Conservation (phyloP, 2,888 invertebrate genomes). For the Rotaria sp. region DNA sequence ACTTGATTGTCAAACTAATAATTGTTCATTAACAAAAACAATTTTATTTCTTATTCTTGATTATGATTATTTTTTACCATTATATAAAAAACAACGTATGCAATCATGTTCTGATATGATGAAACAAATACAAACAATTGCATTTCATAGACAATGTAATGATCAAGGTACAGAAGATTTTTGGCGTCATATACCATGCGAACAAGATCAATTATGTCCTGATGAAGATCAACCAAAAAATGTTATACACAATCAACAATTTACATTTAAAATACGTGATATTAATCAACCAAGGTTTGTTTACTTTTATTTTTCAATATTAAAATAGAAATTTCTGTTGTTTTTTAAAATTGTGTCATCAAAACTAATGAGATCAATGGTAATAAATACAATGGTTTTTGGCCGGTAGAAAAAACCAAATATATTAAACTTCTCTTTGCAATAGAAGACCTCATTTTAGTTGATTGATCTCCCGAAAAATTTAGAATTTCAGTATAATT, state of each 20-base stretch:
- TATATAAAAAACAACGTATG: neutral
- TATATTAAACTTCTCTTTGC: too few species aligned
- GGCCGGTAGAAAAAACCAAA: too few species aligned
- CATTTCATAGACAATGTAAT: conserved; percentile 77
- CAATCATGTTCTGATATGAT: conserved; percentile 72
- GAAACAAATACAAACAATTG: conserved; percentile 69
- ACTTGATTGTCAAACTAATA: conserved; percentile 52
- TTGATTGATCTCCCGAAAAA: too few species aligned
- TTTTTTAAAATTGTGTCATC: too few species aligned
- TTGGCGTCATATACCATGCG: conserved; percentile 77
- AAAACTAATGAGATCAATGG: too few species aligned
- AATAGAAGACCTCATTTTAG: too few species aligned
- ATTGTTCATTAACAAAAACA: neutral
- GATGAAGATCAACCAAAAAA: conserved; percentile 79
- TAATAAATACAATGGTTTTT: too few species aligned
- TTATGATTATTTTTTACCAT: neutral
- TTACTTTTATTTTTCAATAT: neutral
- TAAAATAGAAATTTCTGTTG: too few species aligned
- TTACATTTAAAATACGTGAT: conserved; percentile 85
- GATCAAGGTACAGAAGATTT: conserved; percentile 70
- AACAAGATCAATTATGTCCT: conserved; percentile 66
- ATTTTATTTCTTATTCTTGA: neutral
- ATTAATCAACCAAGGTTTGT: conserved; percentile 75
- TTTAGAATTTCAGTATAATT: too few species aligned
- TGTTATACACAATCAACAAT: conserved; percentile 79